phyloP scores from a whole-genome alignment of 1,140 invertebrate species.

The Drosophila subpulchrella region DNA sequence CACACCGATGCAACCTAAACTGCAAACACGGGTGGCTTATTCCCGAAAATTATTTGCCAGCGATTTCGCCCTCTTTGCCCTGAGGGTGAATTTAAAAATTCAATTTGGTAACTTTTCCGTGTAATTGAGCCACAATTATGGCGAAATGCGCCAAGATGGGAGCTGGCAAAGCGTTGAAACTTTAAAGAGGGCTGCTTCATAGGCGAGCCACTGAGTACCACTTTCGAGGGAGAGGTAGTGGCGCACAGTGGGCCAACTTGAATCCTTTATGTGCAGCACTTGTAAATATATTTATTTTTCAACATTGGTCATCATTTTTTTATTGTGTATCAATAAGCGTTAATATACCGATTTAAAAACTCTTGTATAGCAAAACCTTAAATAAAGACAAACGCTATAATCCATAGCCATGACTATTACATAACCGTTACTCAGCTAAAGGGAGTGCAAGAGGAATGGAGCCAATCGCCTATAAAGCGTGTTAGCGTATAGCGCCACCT shows the following conservation, averaged over 20 bases:
- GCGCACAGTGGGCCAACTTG: constrained; percentile 1
- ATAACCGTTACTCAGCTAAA: too few relatives aligned
- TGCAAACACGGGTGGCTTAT: not conserved
- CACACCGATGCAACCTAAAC: constrained; percentile 44
- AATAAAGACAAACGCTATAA: too few relatives aligned
- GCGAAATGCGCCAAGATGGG: constrained; percentile 46
- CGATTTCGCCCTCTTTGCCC: constrained; percentile 23
- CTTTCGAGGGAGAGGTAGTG: constrained; percentile 6
- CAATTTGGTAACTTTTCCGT: constrained; percentile 82
- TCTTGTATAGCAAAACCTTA: too few relatives aligned
- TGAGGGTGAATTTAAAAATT: constrained; percentile 75
- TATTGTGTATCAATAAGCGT: too few relatives aligned
- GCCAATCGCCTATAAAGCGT: too few relatives aligned
- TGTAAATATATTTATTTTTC: too few relatives aligned
- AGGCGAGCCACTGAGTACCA: constrained; percentile 70
- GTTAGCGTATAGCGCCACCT: too few relatives aligned
- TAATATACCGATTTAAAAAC: too few relatives aligned
- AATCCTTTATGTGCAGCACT: too few relatives aligned
- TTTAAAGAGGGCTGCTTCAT: constrained; percentile 78
- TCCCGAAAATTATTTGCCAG: constrained; percentile 73
- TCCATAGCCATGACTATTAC: too few relatives aligned
- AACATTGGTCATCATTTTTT: too few relatives aligned
- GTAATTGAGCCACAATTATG: constrained; percentile 81
- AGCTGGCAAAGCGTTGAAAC: constrained; percentile 28
- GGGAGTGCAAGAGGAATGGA: too few relatives aligned